A percentile compares a stretch with the other conserved stretches of the same genome.
Conservation (phyloP, 2,113 vertebrate genomes). For the Chaetops frenatus region DNA sequence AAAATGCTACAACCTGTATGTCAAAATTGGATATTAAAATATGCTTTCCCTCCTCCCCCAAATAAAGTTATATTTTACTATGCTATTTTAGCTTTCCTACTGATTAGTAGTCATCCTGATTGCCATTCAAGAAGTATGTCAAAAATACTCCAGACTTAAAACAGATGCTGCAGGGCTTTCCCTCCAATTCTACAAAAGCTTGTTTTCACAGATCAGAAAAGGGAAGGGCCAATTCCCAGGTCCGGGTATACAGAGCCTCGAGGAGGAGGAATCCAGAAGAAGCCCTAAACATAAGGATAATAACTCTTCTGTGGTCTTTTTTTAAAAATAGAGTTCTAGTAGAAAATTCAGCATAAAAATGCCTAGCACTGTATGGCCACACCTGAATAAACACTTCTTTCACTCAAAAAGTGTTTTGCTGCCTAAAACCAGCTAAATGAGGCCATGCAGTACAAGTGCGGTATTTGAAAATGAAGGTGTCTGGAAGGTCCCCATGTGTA, state of each 20-base stretch:
- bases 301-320: background rate
- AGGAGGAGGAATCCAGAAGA: background rate
- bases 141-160: background rate
- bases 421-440: background rate
- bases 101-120: background rate
- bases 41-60: accelerated
- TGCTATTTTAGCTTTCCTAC: background rate
- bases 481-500: background rate
- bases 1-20: background rate
- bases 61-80: background rate
- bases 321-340: background rate
- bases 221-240: background rate
- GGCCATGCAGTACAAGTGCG: background rate
- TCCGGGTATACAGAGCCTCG: background rate
- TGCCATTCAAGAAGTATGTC: background rate
- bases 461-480: background rate
- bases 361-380: background rate
- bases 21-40: background rate
- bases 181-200: background rate
- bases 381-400: background rate
- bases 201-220: background rate
- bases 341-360: background rate
- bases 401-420: background rate
- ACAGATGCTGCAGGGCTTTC: background rate
- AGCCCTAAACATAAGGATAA: background rate